phyloP scores from a whole-genome alignment of 2,888 invertebrate species.

The Arrhopalites spinosus region DNA sequence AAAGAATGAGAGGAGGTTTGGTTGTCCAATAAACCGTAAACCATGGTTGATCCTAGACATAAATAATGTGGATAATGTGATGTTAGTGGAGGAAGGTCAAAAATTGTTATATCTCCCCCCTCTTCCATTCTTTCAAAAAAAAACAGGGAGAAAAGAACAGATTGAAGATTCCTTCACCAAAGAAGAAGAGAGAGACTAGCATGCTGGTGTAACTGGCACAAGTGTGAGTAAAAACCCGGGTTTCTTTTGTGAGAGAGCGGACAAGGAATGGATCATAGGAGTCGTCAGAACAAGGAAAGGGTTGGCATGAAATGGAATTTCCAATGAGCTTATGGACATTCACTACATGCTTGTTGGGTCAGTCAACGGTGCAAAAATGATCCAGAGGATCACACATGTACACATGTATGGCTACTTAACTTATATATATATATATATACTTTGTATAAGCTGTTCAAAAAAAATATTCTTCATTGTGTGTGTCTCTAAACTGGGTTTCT shows the following conservation, averaged over 20 bases:
- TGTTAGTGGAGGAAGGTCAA: conserved; percentile 5
- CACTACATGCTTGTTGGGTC: too few relatives aligned
- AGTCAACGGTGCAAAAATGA: too few relatives aligned
- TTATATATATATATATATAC: too few relatives aligned
- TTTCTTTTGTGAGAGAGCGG: too few relatives aligned
- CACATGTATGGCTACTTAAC: too few relatives aligned
- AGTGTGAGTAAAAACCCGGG: too few relatives aligned
- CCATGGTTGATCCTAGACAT: conserved; percentile 14
- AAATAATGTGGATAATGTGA: conserved; percentile 24
- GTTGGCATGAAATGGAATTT: conserved; percentile 6
- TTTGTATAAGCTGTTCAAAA: too few relatives aligned
- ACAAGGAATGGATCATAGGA: too few relatives aligned
- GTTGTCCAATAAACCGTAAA: not conserved
- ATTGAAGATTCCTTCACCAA: not conserved
- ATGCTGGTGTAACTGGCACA: not conserved
- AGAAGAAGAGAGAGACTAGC: not conserved
- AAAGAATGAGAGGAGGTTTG: not conserved
- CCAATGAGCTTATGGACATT: not conserved
- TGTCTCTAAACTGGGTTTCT: not conserved
- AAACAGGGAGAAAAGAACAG: not conserved
- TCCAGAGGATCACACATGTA: too few relatives aligned
- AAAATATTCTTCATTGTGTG: too few relatives aligned
- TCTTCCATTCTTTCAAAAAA: not conserved
- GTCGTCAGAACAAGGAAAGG: not conserved
- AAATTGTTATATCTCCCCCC: conserved; percentile 12